Evolutionary conservation across 2,797 vertebrate genomes (phyloP), one percentile per base, ranked within the genome.

Genomic region (Hirundo rustica): DNA sequence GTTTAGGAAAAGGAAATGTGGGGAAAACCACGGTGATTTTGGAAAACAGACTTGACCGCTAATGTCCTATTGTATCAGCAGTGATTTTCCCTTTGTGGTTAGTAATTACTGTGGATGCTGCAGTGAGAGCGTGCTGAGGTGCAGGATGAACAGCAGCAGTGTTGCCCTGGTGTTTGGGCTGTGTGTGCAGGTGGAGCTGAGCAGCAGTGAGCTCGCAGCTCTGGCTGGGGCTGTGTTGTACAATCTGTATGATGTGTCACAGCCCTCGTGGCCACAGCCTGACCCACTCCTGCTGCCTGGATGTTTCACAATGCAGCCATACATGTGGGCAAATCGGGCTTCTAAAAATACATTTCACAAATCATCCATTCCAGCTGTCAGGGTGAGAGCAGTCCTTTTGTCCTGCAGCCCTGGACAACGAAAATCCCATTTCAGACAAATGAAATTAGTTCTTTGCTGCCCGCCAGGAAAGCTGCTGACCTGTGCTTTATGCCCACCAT

Each of bases 291-390:
- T 54, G 78, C 82, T 42, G 72, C 62, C 71, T 83, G 91, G 3
- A 36, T 92, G 57, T 81, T 84, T 88, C 88, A 91, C 85, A 89
- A 88, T 42, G 89, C 82, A 88, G 74, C 61, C 85, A 62, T 81
- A 84, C 64, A 20, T 57, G 4, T 27, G 74, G 91, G 66, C 87
- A 85, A 94, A 36, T 54, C 42, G 27, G 65, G 20, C 88, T 97
- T 95, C 95, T 94, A 95, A 96, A 97, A 97, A 96, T 96, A 96
- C 85, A 64, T 86, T 89, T 92, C 94, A 94, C 85, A 89, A 93
- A 89, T 81, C 92, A 94, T 82, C 92, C 95, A 88, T 96, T 96
- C 95, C 95, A 95, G 94, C 92, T 94, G 95, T 86, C 95, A 67
- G 93, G 61, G 47, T 79, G 88, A 82, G 81, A 96, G 87, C 82